Evolutionary conservation across 2,888 invertebrate genomes (phyloP).

Genomic region (Drosophila affinis): DNA sequence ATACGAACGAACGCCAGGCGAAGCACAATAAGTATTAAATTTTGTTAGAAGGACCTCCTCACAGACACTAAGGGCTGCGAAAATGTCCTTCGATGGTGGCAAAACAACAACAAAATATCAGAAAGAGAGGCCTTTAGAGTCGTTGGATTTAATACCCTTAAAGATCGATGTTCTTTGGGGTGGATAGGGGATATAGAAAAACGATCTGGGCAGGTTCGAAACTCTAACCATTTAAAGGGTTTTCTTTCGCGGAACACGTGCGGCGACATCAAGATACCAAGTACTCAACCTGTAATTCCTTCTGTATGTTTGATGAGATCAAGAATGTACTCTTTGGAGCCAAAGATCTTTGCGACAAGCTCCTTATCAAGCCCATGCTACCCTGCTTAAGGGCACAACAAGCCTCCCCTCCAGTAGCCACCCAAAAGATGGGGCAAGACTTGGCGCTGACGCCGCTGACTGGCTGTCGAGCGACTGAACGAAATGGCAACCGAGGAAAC

Average conservation of each 20-base stretch:
- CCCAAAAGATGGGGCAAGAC: constrained; percentile 7
- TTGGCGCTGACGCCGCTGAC: constrained; percentile 71
- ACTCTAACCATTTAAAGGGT: no score
- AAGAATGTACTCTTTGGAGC: no score
- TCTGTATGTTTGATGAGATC: no score
- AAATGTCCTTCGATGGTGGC: constrained; percentile 70
- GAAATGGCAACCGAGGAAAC: constrained; percentile 62
- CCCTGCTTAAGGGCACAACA: neutral
- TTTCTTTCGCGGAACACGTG: no score
- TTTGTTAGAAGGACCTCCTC: constrained; percentile 74
- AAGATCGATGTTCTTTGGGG: no score
- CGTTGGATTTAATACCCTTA: no score
- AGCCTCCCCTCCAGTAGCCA: neutral
- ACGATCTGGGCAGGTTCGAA: no score
- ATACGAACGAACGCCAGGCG: constrained; percentile 39
- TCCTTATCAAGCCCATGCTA: neutral
- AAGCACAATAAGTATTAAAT: constrained; percentile 75
- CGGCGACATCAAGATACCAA: no score
- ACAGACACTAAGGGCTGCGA: constrained; percentile 42
- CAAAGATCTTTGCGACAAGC: neutral
- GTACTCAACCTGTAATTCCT: no score
- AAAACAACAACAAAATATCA: constrained; percentile 48
- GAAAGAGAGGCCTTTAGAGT: constrained; percentile 12
- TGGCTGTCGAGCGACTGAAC: constrained; percentile 74
- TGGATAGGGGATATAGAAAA: no score